Evolutionary conservation across 2,888 invertebrate genomes (phyloP).

Genomic region (Amiota communis): DNA sequence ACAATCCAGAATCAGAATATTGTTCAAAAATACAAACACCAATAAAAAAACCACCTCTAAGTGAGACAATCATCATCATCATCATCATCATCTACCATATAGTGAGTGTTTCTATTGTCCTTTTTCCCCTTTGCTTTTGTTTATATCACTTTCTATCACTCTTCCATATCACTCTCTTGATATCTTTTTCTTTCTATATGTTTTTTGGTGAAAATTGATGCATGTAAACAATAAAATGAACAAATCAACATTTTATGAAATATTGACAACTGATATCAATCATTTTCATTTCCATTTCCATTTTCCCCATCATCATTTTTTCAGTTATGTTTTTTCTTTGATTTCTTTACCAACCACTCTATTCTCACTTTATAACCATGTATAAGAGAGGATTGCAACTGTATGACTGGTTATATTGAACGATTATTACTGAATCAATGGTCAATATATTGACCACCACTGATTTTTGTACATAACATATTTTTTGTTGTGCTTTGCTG

Average conservation of each 20-base stretch:
- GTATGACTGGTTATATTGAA: no score
- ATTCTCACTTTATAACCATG: no score
- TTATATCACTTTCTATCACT: no score
- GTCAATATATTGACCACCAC: slow-evolving; percentile 32
- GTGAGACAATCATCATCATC: no score
- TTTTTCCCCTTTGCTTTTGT: no score
- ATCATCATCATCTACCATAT: no score
- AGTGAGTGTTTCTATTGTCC: no score
- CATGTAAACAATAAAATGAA: slow-evolving; percentile 62
- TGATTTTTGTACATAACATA: no score
- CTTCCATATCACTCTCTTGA: no score
- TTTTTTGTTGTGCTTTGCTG: slow-evolving; percentile 12
- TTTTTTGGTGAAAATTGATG: slow-evolving; percentile 37
- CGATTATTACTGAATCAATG: neutral
- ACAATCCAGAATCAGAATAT: no score
- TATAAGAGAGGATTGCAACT: no score
- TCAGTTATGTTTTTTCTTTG: neutral
- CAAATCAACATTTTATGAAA: slow-evolving; percentile 65
- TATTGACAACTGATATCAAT: slow-evolving; percentile 63
- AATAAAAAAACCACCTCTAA: no score
- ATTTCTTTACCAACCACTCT: neutral
- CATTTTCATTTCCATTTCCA: slow-evolving; percentile 38
- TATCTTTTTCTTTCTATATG: neutral
- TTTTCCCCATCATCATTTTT: neutral
- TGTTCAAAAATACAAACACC: slow-evolving; percentile 6